A percentile compares a stretch with the other conserved stretches of the same genome.
phyloP scores from a whole-genome alignment of 2,113 vertebrate genomes.

The Paralichthys olivaceus region DNA sequence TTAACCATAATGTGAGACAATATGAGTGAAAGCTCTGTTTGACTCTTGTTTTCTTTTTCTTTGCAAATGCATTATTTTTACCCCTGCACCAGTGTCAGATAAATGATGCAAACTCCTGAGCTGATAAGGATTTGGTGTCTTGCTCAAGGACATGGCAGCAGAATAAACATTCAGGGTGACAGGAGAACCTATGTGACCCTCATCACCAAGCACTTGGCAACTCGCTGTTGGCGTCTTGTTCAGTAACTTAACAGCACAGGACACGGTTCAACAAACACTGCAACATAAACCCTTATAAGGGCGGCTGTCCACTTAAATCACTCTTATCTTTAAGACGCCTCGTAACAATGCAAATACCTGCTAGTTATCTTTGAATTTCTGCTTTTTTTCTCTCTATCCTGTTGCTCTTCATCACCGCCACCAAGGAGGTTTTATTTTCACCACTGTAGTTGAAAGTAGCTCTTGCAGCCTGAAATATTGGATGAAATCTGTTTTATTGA shows the following conservation, averaged over 20 bases:
- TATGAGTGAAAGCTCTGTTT: background rate
- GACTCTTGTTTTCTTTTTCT: background rate
- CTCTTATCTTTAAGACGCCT: slow-evolving; percentile 19
- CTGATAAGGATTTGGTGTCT: slow-evolving; percentile 36
- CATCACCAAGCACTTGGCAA: slow-evolving; percentile 14
- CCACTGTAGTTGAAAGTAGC: background rate
- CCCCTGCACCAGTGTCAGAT: slow-evolving; percentile 44
- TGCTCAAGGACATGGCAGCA: slow-evolving; percentile 46
- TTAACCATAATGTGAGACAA: background rate
- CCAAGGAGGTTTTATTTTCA: background rate
- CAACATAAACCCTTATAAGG: slow-evolving; percentile 29
- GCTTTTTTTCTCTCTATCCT: slow-evolving; percentile 11
- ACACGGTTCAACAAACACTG: slow-evolving; percentile 19
- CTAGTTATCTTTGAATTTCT: slow-evolving; percentile 19
- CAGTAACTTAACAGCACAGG: slow-evolving; percentile 25
- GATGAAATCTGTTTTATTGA: too few species aligned
- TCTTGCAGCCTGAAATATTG: too few species aligned
- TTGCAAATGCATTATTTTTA: slow-evolving; percentile 6
- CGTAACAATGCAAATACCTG: slow-evolving; percentile 33
- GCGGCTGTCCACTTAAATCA: slow-evolving; percentile 46
- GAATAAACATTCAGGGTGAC: slow-evolving; percentile 34
- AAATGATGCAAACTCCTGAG: slow-evolving; percentile 36
- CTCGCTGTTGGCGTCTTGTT: slow-evolving; percentile 45
- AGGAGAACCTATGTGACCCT: slow-evolving; percentile 28
- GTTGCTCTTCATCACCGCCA: background rate